Percentiles rank a stretch among this genome's conserved stretches.
These are phyloP conservation scores for Falco berigora DNA, from an alignment of 2,797 vertebrate species.

Conservation along the genomic window DNA sequence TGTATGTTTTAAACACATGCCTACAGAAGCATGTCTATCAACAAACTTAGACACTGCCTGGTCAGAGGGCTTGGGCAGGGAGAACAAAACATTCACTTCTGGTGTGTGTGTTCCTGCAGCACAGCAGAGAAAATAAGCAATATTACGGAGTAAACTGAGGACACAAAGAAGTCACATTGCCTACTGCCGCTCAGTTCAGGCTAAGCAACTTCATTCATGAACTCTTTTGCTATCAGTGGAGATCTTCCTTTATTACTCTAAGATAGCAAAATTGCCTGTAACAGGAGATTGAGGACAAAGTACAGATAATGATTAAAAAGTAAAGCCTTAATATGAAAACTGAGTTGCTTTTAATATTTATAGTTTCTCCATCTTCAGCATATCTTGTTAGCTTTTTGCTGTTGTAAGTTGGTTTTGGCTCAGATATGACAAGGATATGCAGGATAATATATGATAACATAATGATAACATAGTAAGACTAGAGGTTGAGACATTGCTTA, in stretches of 20 bases:
- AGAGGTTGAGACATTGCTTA: neutral
- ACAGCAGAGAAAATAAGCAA: neutral
- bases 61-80: neutral
- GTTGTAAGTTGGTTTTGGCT: neutral
- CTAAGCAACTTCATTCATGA: neutral
- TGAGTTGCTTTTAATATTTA: neutral
- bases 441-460: neutral
- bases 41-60: neutral
- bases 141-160: neutral
- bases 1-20: neutral
- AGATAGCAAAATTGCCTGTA: neutral
- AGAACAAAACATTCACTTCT: neutral
- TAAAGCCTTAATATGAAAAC: neutral
- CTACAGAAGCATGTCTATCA: neutral
- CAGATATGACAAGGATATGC: neutral
- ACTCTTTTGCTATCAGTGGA: neutral
- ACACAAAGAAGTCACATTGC: neutral
- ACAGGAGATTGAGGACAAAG: neutral
- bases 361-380: neutral
- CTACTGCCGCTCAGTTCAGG: neutral
- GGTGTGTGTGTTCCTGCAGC: neutral
- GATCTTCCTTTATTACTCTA: neutral
- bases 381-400: neutral
- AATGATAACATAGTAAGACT: neutral
- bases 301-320: neutral